Conservation (phyloP, 1,140 invertebrate species). For the Druon quercuslanigerum region DNA sequence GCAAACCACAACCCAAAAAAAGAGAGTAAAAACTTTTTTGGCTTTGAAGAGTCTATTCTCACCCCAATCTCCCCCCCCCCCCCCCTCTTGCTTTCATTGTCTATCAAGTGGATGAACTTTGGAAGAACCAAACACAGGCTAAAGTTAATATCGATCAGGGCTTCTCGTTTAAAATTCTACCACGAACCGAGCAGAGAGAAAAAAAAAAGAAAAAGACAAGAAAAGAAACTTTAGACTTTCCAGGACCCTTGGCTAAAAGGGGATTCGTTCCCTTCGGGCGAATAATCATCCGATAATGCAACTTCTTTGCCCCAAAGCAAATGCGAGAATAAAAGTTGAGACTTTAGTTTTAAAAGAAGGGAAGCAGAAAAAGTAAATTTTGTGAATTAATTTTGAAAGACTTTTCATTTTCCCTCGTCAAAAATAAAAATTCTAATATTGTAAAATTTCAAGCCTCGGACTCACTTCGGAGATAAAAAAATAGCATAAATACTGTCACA, state of each 20-base stretch:
- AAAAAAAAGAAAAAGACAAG: slow-evolving; percentile 11
- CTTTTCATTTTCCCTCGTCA: too few relatives aligned
- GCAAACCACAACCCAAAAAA: neutral
- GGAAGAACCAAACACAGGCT: slow-evolving; percentile 38
- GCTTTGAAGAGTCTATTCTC: slow-evolving; percentile 40
- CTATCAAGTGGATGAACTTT: slow-evolving; percentile 41
- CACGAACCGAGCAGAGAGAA: slow-evolving; percentile 6
- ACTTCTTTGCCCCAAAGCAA: slow-evolving; percentile 1
- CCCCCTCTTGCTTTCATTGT: slow-evolving; percentile 27
- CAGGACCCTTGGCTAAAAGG: neutral
- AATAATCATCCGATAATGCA: slow-evolving; percentile 12
- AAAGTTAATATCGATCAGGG: slow-evolving; percentile 26
- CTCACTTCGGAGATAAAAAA: too few relatives aligned
- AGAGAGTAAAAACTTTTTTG: slow-evolving; percentile 35
- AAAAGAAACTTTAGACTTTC: slow-evolving; percentile 23
- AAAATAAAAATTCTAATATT: too few relatives aligned
- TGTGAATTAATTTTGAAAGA: neutral
- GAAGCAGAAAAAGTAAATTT: neutral
- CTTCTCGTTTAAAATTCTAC: slow-evolving; percentile 16
- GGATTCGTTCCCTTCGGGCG: slow-evolving; percentile 3
- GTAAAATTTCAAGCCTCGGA: too few relatives aligned
- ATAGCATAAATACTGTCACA: too few relatives aligned
- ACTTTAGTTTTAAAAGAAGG: neutral
- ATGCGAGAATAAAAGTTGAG: neutral
- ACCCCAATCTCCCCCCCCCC: slow-evolving; percentile 19